A percentile compares a stretch with the other conserved stretches of the same genome.
phyloP scores from a whole-genome alignment of 2,797 vertebrate genomes.

The Ambastaia sidthimunki region DNA sequence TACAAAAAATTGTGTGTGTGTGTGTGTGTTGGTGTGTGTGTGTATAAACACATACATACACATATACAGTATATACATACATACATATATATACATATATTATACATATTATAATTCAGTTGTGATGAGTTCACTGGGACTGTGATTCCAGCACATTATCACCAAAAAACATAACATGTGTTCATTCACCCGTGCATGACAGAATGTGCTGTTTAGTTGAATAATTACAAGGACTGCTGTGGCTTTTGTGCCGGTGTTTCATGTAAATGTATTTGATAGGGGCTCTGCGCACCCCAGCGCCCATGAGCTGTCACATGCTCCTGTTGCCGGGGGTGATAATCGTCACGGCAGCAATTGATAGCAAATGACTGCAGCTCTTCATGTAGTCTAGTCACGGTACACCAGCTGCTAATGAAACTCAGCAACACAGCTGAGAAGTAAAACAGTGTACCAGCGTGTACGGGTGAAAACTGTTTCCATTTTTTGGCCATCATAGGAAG shows the following conservation, averaged over 20 bases:
- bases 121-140: conserved; percentile 1
- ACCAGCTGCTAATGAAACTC: conserved; percentile 30
- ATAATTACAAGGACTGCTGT: conserved; percentile 4
- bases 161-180: not conserved
- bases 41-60: too few relatives aligned
- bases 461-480: not conserved
- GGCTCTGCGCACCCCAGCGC: not conserved
- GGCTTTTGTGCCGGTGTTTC: conserved; percentile 3
- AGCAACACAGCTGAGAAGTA: not conserved
- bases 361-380: conserved; percentile 1
- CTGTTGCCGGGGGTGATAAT: conserved; percentile 30
- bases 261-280: conserved; percentile 29
- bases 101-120: too few relatives aligned
- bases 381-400: conserved; percentile 3
- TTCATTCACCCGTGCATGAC: not conserved
- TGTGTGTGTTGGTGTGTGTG: too few relatives aligned
- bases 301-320: not conserved
- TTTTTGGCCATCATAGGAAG: not conserved
- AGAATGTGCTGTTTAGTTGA: conserved; percentile 3
- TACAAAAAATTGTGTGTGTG: not conserved
- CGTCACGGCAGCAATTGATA: conserved; percentile 5
- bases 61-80: too few relatives aligned
- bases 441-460: not conserved
- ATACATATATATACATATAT: too few relatives aligned
- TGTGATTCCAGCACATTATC: not conserved